These are phyloP conservation scores for Entelurus aequoreus DNA, from an alignment of 2,113 vertebrate genomes.

Conservation along the genomic window DNA sequence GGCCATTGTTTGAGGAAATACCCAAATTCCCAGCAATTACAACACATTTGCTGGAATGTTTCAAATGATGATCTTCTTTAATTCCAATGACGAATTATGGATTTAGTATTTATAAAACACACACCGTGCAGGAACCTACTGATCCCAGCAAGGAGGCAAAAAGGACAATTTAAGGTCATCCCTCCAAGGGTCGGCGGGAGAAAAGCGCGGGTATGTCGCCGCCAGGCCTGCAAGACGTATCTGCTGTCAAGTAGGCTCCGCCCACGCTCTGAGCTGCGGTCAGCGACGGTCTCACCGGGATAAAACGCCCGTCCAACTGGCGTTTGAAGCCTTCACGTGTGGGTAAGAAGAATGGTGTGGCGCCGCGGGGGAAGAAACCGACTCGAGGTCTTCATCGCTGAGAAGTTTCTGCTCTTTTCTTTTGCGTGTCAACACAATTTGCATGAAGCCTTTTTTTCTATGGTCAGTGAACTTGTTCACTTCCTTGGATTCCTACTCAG, in stretches of 20 bases:
- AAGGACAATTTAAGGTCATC: constrained; percentile 36
- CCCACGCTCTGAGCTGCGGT: constrained; percentile 59
- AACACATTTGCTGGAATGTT: constrained; percentile 10
- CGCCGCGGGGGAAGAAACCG: constrained; percentile 48
- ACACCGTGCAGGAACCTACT: too few relatives aligned
- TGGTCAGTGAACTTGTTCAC: constrained; percentile 26
- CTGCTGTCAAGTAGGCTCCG: constrained; percentile 57
- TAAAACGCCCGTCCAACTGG: constrained; percentile 60
- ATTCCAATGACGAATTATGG: too few relatives aligned
- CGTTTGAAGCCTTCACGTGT: constrained; percentile 28
- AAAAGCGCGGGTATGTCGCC: constrained; percentile 52
- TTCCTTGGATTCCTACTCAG: constrained; percentile 38
- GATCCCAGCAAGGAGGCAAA: constrained; percentile 18
- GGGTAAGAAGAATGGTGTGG: constrained; percentile 29
- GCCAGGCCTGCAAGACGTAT: constrained; percentile 56
- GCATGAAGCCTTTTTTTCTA: constrained; percentile 15
- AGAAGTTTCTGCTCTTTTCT: constrained; percentile 19
- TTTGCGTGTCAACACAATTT: constrained; percentile 44
- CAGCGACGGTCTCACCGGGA: constrained; percentile 60
- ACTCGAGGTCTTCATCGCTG: constrained; percentile 24
- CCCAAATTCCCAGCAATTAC: constrained; percentile 28
- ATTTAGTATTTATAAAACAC: too few relatives aligned
- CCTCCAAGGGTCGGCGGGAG: constrained; percentile 48
- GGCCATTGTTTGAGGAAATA: constrained; percentile 1
- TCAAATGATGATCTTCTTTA: constrained; percentile 1